Evolutionary conservation across 2,888 invertebrate species (phyloP), one percentile per base, ranked within the genome.

Genomic region (Athetis lepigone): DNA sequence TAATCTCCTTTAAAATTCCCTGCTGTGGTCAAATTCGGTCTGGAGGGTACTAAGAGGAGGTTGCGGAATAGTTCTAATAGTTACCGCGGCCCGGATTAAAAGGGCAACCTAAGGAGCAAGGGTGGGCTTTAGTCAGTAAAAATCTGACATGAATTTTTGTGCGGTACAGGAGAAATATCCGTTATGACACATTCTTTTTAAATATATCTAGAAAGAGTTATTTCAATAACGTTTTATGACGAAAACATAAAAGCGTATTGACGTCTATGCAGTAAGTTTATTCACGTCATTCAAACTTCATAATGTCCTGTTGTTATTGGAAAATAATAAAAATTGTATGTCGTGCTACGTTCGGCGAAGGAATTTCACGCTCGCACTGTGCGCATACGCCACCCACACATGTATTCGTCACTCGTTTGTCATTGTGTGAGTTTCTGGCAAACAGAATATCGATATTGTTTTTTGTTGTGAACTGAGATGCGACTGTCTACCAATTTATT

Each of bases 291-390:
- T 0, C 13, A 45, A 36, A 42, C 8, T 11, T 39, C 37, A 23
- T 25, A 37, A 52, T 27, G 33, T 50, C 21, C 16, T 56, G 59
- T 55, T 55, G 42, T 55, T 71, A 75, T 69, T 69, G 56, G 40
- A 75, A 64, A 78, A 54, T 64, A 61, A 71, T 77, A 59, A 74
- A 72, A 51, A n/a, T 29, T 64, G 59, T 52, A 78, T 56, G 37
- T 57, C 16, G 23, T 46, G 23, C 36, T 40, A 33, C 45, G 33
- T 39, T 63, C 25, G 19, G 4, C n/a, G 52, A 13, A 23, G 42
- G 54, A 70, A 70, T 64, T 27, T 47, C 42, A 55, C 72, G 63
- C 55, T 57, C 37, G 68, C 76, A 64, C 47, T 40, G n/a, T 49
- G 50, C 49, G 59, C 55, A 59, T 42, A 49, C 18, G 45, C 57